Percentiles rank a stretch among this genome's conserved stretches.
These are phyloP conservation scores for Xenopus petersii DNA, from an alignment of 2,797 vertebrate species.

Conservation along the genomic window DNA sequence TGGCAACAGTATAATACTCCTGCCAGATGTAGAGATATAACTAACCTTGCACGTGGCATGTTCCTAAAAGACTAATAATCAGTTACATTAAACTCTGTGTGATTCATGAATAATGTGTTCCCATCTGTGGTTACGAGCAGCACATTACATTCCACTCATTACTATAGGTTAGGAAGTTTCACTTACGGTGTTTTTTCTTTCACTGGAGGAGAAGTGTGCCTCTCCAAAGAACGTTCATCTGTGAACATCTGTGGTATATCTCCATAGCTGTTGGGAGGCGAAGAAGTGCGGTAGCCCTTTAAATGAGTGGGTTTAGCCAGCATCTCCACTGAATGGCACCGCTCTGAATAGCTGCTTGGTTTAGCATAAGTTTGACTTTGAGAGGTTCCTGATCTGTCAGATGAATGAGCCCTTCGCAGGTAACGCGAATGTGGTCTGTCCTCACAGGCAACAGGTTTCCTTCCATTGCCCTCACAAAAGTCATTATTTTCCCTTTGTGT, in stretches of 20 bases:
- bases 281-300: conserved; percentile 60
- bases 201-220: conserved; percentile 72
- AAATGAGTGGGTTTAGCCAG: conserved; percentile 65
- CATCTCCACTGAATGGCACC: conserved; percentile 84
- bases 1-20: too few species aligned
- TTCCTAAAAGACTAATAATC: too few species aligned
- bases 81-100: too few species aligned
- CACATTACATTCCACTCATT: too few species aligned
- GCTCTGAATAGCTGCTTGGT: conserved; percentile 59
- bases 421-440: conserved; percentile 84
- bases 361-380: conserved; percentile 54
- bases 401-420: conserved; percentile 87
- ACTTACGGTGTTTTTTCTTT: conserved; percentile 80
- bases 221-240: conserved; percentile 66
- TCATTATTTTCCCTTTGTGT: conserved; percentile 61
- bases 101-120: too few species aligned
- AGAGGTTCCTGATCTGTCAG: conserved; percentile 75
- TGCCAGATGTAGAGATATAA: too few species aligned
- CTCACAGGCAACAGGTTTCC: conserved; percentile 53
- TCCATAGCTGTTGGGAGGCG: conserved; percentile 59
- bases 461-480: conserved; percentile 61
- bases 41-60: too few species aligned
- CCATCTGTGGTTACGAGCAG: too few species aligned
- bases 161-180: background rate
- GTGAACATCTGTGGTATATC: conserved; percentile 67